These are phyloP conservation scores for Austrofundulus limnaeus DNA, from an alignment of 2,113 vertebrate genomes.

Conservation along the genomic window DNA sequence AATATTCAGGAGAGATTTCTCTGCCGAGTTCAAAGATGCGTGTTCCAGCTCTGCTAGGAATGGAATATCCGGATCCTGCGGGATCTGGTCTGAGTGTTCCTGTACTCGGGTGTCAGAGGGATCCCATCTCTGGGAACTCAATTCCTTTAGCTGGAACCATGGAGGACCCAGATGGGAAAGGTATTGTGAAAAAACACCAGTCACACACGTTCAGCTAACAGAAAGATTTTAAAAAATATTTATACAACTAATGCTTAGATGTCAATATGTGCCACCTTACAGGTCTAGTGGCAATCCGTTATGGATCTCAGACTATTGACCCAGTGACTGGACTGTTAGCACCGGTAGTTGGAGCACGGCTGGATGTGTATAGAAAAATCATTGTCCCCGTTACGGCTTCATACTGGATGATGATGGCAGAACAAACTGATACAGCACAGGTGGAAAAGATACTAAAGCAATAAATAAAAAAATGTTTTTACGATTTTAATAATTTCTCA, in stretches of 20 bases:
- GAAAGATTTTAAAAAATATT: no score
- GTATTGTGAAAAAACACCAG: slow-evolving; percentile 53
- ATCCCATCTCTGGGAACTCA: slow-evolving; percentile 71
- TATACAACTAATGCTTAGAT: no score
- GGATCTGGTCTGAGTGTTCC: slow-evolving; percentile 86
- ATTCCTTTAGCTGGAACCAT: slow-evolving; percentile 84
- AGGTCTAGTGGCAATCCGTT: slow-evolving; percentile 86
- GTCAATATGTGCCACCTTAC: slow-evolving; percentile 3
- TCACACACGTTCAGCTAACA: not conserved
- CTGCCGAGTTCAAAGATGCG: slow-evolving; percentile 75
- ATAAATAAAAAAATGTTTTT: no score
- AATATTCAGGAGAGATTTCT: slow-evolving; percentile 78
- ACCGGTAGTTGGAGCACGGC: slow-evolving; percentile 82
- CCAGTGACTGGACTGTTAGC: slow-evolving; percentile 80
- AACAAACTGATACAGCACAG: slow-evolving; percentile 74
- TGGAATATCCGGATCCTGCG: slow-evolving; percentile 88
- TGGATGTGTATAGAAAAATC: slow-evolving; percentile 69
- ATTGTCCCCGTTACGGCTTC: slow-evolving; percentile 82
- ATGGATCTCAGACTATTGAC: slow-evolving; percentile 82
- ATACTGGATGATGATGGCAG: slow-evolving; percentile 70
- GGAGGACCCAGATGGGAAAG: slow-evolving; percentile 86
- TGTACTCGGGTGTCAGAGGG: slow-evolving; percentile 81
- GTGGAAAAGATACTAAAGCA: slow-evolving; percentile 55
- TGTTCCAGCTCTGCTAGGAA: slow-evolving; percentile 83
- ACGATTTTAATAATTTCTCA: no score